These are phyloP conservation scores for Rafetus swinhoei DNA, from an alignment of 2,113 vertebrate genomes.

Conservation along the genomic window DNA sequence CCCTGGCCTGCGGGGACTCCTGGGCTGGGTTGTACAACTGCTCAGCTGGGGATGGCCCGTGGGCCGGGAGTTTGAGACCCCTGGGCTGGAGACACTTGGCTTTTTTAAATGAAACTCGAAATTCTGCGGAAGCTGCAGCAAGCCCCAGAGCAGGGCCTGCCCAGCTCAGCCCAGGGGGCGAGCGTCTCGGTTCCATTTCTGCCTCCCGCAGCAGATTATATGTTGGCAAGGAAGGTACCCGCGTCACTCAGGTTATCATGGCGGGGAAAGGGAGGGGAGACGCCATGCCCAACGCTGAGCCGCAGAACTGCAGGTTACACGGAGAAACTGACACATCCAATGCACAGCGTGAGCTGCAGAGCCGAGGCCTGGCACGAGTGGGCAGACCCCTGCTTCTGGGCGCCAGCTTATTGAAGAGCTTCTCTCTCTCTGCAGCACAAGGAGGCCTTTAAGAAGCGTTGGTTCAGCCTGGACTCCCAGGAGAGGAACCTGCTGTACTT, in stretches of 20 bases:
- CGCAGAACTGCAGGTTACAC: too few relatives aligned
- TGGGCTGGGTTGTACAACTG: too few relatives aligned
- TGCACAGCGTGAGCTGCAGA: not conserved
- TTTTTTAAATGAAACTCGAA: not conserved
- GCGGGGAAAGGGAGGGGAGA: not conserved
- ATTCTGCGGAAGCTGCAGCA: not conserved
- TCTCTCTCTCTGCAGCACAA: slow-evolving; percentile 82
- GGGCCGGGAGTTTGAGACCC: too few relatives aligned
- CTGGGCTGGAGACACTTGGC: not conserved
- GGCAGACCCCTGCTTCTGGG: not conserved
- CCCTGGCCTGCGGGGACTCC: too few relatives aligned
- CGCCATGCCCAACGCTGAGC: not conserved
- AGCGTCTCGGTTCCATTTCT: not conserved
- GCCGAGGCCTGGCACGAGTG: not conserved
- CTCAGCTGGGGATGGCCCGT: too few relatives aligned
- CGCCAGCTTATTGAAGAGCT: slow-evolving; percentile 19
- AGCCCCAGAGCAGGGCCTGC: not conserved
- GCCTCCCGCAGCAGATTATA: not conserved
- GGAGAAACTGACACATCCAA: not conserved
- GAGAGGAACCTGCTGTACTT: slow-evolving; percentile 92
- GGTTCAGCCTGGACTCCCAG: slow-evolving; percentile 91
- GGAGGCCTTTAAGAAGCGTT: slow-evolving; percentile 90
- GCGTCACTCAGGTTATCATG: not conserved
- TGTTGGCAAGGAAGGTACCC: not conserved
- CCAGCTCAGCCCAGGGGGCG: not conserved